phyloP scores from a whole-genome alignment of 2,888 invertebrate genomes.

The Agrochola lota region DNA sequence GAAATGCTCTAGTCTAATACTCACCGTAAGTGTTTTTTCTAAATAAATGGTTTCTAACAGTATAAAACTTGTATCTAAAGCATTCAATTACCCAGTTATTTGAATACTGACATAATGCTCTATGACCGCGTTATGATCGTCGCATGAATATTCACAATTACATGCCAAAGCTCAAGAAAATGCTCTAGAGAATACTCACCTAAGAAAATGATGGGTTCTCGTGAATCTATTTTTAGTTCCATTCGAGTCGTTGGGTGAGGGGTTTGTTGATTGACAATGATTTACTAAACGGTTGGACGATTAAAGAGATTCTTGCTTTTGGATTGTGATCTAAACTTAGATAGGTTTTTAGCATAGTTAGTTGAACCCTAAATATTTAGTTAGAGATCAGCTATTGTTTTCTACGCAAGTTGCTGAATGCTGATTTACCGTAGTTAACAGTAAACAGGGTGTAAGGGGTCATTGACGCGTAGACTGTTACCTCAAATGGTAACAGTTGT shows the following conservation, averaged over 20 bases:
- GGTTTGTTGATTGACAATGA: conserved; percentile 57
- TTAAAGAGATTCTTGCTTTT: conserved; percentile 38
- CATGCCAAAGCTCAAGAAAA: no score
- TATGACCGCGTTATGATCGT: no score
- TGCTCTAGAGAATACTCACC: no score
- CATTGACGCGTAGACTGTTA: no score
- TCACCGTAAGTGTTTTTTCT: no score
- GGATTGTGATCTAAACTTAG: conserved; percentile 33
- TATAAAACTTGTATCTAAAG: no score
- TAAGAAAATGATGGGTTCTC: conserved; percentile 27
- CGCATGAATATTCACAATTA: no score
- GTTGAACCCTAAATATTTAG: not conserved
- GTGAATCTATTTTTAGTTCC: conserved; percentile 45
- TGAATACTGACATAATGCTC: no score
- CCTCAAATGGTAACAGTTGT: no score
- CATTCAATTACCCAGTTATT: no score
- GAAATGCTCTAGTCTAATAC: no score
- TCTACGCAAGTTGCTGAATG: not conserved
- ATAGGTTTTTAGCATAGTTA: not conserved
- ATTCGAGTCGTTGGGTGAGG: conserved; percentile 24
- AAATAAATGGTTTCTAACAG: no score
- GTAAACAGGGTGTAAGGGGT: not conserved
- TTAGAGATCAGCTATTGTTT: not conserved
- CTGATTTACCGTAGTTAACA: not conserved
- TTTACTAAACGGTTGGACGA: conserved; percentile 48